These are phyloP conservation scores for Phocoena phocoena DNA, from an alignment of 2,113 vertebrate species.

Conservation along the genomic window DNA sequence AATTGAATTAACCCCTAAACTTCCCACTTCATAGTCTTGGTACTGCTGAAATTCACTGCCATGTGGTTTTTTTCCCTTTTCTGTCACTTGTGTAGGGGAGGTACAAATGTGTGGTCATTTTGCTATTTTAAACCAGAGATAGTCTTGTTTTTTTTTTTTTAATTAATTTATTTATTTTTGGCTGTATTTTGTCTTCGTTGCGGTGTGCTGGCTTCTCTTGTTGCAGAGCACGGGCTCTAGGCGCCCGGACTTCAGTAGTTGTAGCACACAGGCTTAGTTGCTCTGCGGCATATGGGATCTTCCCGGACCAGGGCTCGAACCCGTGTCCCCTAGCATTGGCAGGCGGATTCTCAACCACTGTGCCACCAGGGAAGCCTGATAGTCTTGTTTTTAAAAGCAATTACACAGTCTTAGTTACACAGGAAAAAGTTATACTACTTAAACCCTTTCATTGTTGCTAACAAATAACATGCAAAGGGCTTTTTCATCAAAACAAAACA, in stretches of 20 bases:
- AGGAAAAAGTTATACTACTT: not conserved
- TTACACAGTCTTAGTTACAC: not conserved
- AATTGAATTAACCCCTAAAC: not conserved
- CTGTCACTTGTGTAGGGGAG: not conserved
- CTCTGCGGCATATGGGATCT: too few relatives aligned
- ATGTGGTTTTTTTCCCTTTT: not conserved
- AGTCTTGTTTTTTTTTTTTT: constrained; percentile 4
- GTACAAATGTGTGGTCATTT: not conserved
- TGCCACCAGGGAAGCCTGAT: not conserved
- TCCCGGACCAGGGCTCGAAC: too few relatives aligned
- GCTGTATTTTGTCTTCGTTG: too few relatives aligned
- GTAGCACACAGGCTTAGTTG: too few relatives aligned
- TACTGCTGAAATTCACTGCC: not conserved
- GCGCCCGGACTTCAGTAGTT: too few relatives aligned
- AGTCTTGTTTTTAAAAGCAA: constrained; percentile 27
- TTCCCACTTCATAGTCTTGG: not conserved
- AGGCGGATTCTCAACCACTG: too few relatives aligned
- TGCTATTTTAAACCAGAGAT: constrained; percentile 24
- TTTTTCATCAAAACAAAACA: constrained; percentile 17
- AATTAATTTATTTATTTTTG: not conserved
- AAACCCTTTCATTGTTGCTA: not conserved
- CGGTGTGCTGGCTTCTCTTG: too few relatives aligned
- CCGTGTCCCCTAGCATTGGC: too few relatives aligned
- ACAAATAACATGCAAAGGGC: not conserved
- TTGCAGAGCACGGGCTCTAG: too few relatives aligned